Evolutionary conservation across 2,888 invertebrate species (phyloP).

Genomic region (Troides aeacus): DNA sequence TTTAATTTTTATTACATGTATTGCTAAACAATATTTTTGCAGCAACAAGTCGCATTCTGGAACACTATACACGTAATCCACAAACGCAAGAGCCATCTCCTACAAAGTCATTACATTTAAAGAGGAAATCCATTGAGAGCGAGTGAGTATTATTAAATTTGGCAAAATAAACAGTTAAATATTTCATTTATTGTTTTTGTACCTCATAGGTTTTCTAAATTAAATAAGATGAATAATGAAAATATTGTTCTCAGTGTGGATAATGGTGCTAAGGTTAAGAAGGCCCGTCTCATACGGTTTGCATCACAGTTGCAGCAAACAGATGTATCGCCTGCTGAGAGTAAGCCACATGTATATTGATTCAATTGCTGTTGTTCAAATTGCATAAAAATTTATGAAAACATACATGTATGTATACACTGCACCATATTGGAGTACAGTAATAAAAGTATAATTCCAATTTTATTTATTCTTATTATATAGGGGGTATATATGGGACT

Average conservation of each 20-base stretch:
- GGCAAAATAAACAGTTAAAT: background rate
- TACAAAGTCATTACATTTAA: constrained; percentile 43
- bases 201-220: too few species aligned
- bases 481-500: too few species aligned
- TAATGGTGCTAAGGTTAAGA: constrained; percentile 48
- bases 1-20: background rate
- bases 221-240: background rate
- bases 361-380: background rate
- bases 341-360: constrained; percentile 37
- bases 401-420: too few species aligned
- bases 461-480: too few species aligned
- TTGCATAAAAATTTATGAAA: too few species aligned
- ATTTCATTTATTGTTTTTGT: too few species aligned
- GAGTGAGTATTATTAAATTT: constrained; percentile 38
- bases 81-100: constrained; percentile 47
- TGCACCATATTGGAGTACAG: too few species aligned
- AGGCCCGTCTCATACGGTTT: constrained; percentile 61
- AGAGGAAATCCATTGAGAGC: constrained; percentile 50
- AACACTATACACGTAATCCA: constrained; percentile 69
- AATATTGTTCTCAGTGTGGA: constrained; percentile 42
- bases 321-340: constrained; percentile 47
- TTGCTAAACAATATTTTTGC: constrained; percentile 31
- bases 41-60: constrained; percentile 72
- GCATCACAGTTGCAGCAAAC: constrained; percentile 39
- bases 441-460: too few species aligned